phyloP scores from a whole-genome alignment of 2,888 invertebrate species.

The Lasioglossum villosulum region DNA sequence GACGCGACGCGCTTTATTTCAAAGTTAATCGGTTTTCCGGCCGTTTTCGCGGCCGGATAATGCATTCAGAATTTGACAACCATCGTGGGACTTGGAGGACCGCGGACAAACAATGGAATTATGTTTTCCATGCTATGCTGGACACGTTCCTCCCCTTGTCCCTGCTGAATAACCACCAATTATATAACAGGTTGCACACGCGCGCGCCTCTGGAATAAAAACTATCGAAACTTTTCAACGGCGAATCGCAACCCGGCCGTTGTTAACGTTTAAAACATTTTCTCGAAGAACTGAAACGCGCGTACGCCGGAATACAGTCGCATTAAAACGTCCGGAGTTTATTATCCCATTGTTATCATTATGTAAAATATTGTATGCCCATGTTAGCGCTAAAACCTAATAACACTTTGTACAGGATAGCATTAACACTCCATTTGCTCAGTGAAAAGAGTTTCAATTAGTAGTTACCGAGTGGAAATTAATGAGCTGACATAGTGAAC shows the following conservation, averaged over 20 bases:
- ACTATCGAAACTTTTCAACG: background rate
- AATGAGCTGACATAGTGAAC: constrained; percentile 60
- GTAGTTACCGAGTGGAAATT: constrained; percentile 56
- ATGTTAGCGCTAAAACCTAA: constrained; percentile 44
- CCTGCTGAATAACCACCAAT: constrained; percentile 47
- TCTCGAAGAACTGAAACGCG: background rate
- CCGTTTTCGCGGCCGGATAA: constrained; percentile 34
- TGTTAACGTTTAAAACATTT: background rate
- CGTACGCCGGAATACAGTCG: background rate
- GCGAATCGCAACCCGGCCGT: background rate
- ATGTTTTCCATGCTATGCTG: constrained; percentile 39
- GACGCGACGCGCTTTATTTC: constrained; percentile 31
- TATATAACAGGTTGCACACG: constrained; percentile 24
- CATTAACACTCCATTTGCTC: constrained; percentile 52
- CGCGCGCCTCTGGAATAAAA: background rate
- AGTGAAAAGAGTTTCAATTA: constrained; percentile 51
- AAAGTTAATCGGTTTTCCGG: constrained; percentile 37
- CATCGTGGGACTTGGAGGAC: constrained; percentile 28
- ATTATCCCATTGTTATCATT: background rate
- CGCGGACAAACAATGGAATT: constrained; percentile 48
- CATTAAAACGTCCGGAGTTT: background rate
- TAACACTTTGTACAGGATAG: constrained; percentile 49
- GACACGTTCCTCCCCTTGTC: constrained; percentile 19
- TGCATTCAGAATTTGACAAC: constrained; percentile 41
- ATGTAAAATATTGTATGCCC: constrained; percentile 6